Base-by-base conservation (phyloP, 2,797 vertebrate genomes). In the Pampus argenteus region DNA sequence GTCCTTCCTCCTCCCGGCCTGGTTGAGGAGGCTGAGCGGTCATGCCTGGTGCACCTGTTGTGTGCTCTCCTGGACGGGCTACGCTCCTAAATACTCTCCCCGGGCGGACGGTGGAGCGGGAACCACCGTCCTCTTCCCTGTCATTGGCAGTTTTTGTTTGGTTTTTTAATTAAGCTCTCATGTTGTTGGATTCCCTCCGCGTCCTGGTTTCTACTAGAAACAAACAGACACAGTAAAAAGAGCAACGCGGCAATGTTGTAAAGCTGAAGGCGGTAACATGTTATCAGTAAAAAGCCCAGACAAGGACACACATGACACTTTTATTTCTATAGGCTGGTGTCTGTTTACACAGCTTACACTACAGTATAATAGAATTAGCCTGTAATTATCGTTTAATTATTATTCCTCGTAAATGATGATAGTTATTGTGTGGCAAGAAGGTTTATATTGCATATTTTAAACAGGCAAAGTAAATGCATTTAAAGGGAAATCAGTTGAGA, bases 81-180 rank as follows among this genome's bases (percentile, higher is more conserved):
- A 57, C 6, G 26, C 66, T 57, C 82, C 91, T 96, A 95, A 95
- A 94, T 95, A 92, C 45, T 73, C 31, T 64, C 50, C 15, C 70
- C 63, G 40, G 85, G 96, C 95, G 95, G 89, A 92, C 60, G 42
- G n/a, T 0, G 15, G 78, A 86, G 96, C 96, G 96, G 95, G 95
- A 97, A 95, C 88, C 75, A 52, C 26, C 74, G 48, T 62, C 31
- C n/a, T 69, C 38, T 29, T 54, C 56, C 23, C 45, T 79, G 63
- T 81, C 68, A 94, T 95, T 95, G 94, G 95, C 66, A 49, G 0
- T 18, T 18, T 49, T 23, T 48, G 13, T 38, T 52, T 56, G 34
- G n/a, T 48, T 38, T 45, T 78, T 54, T 42, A 51, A 70, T 69
- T 5, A 29, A 51, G n/a, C n/a, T 23, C 52, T 81, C 50, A 15